Evolutionary conservation across 2,888 invertebrate genomes (phyloP), one percentile per base, ranked within the genome.

Genomic region (Cyclophora albipunctata): DNA sequence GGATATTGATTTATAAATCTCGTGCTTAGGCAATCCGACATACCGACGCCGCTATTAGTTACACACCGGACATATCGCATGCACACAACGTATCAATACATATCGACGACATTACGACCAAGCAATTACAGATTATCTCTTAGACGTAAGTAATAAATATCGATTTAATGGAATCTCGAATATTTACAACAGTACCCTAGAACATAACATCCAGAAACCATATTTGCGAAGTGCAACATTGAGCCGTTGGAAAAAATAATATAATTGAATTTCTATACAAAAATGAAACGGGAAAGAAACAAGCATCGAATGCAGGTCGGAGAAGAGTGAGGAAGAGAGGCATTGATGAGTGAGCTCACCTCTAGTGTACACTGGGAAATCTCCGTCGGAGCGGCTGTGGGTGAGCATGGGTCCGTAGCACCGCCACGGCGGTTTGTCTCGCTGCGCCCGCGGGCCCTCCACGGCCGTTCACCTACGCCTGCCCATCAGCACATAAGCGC

Each of bases 331-430:
- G 60, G 60, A 59, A 52, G 54, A 52, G 57, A 58, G 20, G 20
- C 20, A 20, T 20, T 20, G 20, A 20, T 20, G 20, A 20, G 20
- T 20, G 20, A 52, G 69, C 86, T 87, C 90, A 95, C 94, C 94
- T 93, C 92, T 91, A 67, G 92, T 90, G 84, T 94, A 94, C 82
- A 94, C 92, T 71, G 95, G 95, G 86, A 95, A 95, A 85, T 95
- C 95, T 73, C 95, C 94, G 78, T 95, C 95, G 81, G 95, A 95
- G 85, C 94, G 93, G 79, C 95, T 95, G 89, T 95, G 95, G 63
- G 94, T 95, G 78, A 95, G 90, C 92, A 95, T 94, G 78, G 92
- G 91, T 81, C 91, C 92, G 81, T 91, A 91, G 78, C 91, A 91
- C 80, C 91, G 91, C 75, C 91, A 90, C 75, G 90, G 82, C 81